A percentile compares a stretch with the other conserved stretches of the same genome.
Evolutionary conservation across 2,113 vertebrate genomes (phyloP).

Genomic region (Galbula dea): DNA sequence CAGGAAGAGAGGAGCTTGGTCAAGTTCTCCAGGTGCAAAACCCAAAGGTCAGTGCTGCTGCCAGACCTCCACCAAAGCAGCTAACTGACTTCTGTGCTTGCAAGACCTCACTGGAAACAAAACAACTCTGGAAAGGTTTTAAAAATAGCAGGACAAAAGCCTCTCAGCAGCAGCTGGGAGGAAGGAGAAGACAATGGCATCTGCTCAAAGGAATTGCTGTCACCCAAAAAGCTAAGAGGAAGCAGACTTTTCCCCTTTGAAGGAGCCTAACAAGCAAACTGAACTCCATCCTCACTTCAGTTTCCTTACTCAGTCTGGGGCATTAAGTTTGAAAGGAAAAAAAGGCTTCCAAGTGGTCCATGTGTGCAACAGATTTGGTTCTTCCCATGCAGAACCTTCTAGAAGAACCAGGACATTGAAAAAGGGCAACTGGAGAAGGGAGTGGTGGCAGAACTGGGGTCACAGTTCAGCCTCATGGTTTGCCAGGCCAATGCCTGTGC

Average conservation of each 20-base stretch:
- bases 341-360: neutral
- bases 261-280: neutral
- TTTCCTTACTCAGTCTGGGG: neutral
- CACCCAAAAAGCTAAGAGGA: constrained; percentile 43
- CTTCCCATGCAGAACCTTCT: neutral
- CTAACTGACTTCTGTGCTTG: neutral
- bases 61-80: constrained; percentile 17
- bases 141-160: constrained; percentile 43
- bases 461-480: neutral
- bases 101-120: constrained; percentile 23
- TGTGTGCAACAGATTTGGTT: neutral
- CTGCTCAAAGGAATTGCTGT: constrained; percentile 2
- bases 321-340: neutral
- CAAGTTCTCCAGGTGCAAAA: constrained; percentile 12
- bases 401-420: neutral
- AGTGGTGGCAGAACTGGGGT: neutral
- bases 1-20: neutral
- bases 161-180: constrained; percentile 35
- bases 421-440: neutral
- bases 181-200: constrained; percentile 43
- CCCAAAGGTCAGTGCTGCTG: neutral
- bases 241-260: constrained; percentile 29
- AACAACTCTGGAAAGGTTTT: neutral
- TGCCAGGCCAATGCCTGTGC: fast-evolving
- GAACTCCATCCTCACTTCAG: neutral